Evolutionary conservation across 2,113 vertebrate genomes (phyloP).

Genomic region (Brienomyrus longianalis): DNA sequence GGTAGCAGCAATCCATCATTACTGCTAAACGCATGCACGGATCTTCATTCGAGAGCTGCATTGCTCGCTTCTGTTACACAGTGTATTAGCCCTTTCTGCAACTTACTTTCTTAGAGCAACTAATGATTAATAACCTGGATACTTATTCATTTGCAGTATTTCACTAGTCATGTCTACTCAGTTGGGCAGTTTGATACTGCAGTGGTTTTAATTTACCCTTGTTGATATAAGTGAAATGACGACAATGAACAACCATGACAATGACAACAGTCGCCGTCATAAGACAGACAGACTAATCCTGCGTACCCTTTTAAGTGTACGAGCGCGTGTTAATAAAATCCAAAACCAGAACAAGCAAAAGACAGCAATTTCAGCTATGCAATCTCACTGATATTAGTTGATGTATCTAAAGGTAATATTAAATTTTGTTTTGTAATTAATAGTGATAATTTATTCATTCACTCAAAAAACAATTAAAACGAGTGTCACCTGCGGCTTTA

Average conservation of each 20-base stretch:
- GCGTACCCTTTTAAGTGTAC: background rate
- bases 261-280: background rate
- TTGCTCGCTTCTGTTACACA: background rate
- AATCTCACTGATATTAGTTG: background rate
- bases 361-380: background rate
- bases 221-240: background rate
- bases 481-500: background rate
- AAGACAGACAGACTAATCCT: background rate
- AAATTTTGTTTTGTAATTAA: background rate
- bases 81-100: background rate
- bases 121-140: background rate
- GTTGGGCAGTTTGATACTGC: background rate
- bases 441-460: background rate
- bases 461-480: background rate
- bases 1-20: background rate
- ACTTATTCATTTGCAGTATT: background rate
- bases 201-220: background rate
- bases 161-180: background rate
- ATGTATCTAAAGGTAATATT: background rate
- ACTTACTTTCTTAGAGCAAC: background rate
- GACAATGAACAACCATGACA: background rate
- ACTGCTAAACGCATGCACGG: background rate
- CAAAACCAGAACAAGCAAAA: background rate
- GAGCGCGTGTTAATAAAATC: background rate
- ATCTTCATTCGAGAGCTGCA: background rate